Percentiles rank a stretch among this genome's conserved stretches.
phyloP scores from a whole-genome alignment of 2,797 vertebrate genomes.

The Eulemur coronatus region DNA sequence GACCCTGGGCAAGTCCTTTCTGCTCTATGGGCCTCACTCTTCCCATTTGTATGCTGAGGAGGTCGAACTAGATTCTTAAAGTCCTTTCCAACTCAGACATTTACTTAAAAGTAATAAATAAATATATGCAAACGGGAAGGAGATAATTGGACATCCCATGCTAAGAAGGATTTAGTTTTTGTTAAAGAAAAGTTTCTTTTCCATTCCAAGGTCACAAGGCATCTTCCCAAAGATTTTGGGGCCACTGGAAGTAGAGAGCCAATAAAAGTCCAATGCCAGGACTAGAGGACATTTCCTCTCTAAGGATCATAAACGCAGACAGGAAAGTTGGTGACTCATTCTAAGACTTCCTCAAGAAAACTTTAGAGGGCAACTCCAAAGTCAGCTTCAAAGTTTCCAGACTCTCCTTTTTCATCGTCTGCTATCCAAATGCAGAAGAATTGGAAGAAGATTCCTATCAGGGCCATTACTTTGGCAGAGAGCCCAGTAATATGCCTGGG shows the following conservation, averaged over 20 bases:
- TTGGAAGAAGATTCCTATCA: constrained; percentile 56
- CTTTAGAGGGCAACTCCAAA: constrained; percentile 55
- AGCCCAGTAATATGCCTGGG: constrained; percentile 37
- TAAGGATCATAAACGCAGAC: constrained; percentile 54
- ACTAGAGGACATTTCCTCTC: constrained; percentile 44
- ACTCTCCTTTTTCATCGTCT: constrained; percentile 51
- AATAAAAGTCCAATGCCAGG: constrained; percentile 32
- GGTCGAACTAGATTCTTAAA: neutral
- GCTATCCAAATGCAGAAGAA: constrained; percentile 49
- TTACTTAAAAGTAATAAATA: neutral
- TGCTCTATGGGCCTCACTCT: neutral
- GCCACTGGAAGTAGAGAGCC: neutral
- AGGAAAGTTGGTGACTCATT: constrained; percentile 63
- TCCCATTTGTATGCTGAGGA: neutral
- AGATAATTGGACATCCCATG: neutral
- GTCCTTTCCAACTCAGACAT: neutral
- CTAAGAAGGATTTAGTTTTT: neutral
- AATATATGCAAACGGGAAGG: neutral
- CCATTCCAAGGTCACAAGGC: neutral
- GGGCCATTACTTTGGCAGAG: constrained; percentile 59
- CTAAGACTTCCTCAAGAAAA: constrained; percentile 50
- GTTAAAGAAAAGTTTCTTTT: neutral
- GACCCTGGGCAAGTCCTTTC: neutral
- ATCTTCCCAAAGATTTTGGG: neutral
- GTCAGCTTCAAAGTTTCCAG: constrained; percentile 48